Conservation (phyloP, 1,140 invertebrate species). For the Palaemon carinicauda region DNA sequence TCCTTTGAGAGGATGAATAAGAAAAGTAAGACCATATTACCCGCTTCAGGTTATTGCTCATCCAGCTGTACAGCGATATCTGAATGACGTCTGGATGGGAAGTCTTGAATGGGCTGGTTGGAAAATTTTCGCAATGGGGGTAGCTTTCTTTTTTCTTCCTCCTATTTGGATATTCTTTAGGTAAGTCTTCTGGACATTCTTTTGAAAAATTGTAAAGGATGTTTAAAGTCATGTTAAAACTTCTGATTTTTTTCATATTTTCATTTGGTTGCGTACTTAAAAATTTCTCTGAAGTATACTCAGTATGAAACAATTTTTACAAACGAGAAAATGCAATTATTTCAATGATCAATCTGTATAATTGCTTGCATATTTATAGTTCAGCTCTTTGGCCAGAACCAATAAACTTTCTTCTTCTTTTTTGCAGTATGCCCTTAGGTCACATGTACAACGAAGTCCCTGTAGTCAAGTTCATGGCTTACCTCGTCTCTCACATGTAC, state of each 20-base stretch:
- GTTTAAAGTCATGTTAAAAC: too few relatives aligned
- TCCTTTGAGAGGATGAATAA: too few relatives aligned
- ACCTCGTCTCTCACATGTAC: slow-evolving; percentile 97
- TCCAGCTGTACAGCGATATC: slow-evolving; percentile 67
- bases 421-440: slow-evolving; percentile 78
- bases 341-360: too few relatives aligned
- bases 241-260: too few relatives aligned
- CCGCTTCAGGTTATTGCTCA: slow-evolving; percentile 59
- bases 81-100: slow-evolving; percentile 95
- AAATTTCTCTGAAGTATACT: too few relatives aligned
- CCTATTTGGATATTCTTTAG: slow-evolving; percentile 97
- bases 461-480: slow-evolving; percentile 99
- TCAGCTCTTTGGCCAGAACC: not conserved
- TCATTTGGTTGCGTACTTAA: too few relatives aligned
- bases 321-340: too few relatives aligned
- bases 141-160: slow-evolving; percentile 90
- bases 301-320: too few relatives aligned
- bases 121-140: slow-evolving; percentile 91
- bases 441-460: slow-evolving; percentile 92
- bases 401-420: not conserved
- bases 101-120: slow-evolving; percentile 94
- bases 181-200: not conserved
- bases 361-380: not conserved
- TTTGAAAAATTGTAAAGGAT: too few relatives aligned
- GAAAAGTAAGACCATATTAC: not conserved